Base-by-base conservation (phyloP, 2,888 invertebrate genomes). In the Conchocele bisecta region DNA sequence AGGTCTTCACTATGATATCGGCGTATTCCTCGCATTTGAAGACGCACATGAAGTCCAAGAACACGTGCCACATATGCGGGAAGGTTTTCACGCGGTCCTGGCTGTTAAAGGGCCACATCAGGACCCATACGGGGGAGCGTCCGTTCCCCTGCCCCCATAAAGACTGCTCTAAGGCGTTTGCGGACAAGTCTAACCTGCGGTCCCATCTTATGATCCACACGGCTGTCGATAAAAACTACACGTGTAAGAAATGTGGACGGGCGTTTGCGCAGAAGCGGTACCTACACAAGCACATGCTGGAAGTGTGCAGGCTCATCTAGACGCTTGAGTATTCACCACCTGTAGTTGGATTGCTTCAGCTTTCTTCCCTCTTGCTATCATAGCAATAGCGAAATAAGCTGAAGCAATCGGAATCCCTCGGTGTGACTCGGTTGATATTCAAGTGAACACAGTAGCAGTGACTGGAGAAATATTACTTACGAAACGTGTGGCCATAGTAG, bases 221-320 rank as follows among this genome's bases (percentile, higher is more conserved):
- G 2, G 84, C 83, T 17, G 87, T 79, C 2, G 83, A 83, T 28
- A 89, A 89, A 67, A 84, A 82, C 37, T 87, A 83, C 68, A 63
- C 81, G 7, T 90, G 90, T 60, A 69, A 81, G 24, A 85, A 84
- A 57, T 90, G 90, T 73, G 83, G 87, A 15, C 79, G 89, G 15
- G 83, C 89, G 20, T 90, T 90, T 68, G 89, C 90, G 1, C 90
- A 90, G 77, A 89, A 89, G 46, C 67, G 90, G 3, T 90, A 90
- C 64, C 83, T 90, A 11, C 88, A 89, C 63, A 90, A 90, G 65
- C 90, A 90, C 59, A 83, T 85, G 76, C 81, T 88, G 39, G 90
- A 90, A 68, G 90, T 90, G 1, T 90, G 90, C 64, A 74, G 85
- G 56, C 70, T 83, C 41, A 63, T 69, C 20, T 75, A n/a, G n/a